Conservation (phyloP, 2,888 invertebrate species). For the Allolobophora icterica region DNA sequence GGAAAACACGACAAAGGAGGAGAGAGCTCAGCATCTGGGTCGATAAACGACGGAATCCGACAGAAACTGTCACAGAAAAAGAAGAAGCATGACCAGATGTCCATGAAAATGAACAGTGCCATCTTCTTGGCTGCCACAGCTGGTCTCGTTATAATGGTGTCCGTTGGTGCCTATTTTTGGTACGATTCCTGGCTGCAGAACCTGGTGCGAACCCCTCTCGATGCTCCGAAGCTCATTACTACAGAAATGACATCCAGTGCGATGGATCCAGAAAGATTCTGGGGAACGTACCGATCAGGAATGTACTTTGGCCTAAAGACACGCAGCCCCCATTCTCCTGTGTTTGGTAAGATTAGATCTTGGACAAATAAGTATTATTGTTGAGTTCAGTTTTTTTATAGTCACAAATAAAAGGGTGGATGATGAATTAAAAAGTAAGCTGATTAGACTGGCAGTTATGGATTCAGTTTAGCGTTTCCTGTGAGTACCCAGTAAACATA, state of each 20-base stretch:
- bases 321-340: slow-evolving; percentile 83
- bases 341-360: slow-evolving; percentile 74
- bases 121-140: neutral
- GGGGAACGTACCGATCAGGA: slow-evolving; percentile 82
- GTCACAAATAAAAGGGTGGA: neutral
- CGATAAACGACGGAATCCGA: neutral
- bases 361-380: neutral
- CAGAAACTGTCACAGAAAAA: neutral
- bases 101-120: neutral
- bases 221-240: slow-evolving; percentile 41
- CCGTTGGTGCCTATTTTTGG: slow-evolving; percentile 42
- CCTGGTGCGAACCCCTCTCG: slow-evolving; percentile 46
- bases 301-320: slow-evolving; percentile 75
- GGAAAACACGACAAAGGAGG: neutral
- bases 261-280: slow-evolving; percentile 64
- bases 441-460: neutral
- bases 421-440: neutral
- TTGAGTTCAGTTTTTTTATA: neutral
- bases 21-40: neutral
- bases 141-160: slow-evolving; percentile 26
- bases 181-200: slow-evolving; percentile 39
- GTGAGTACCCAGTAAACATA: neutral
- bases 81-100: neutral
- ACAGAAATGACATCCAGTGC: slow-evolving; percentile 38
- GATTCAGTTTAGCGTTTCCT: neutral